Conservation (phyloP, 2,113 vertebrate species). For the Catharus bicknelli region DNA sequence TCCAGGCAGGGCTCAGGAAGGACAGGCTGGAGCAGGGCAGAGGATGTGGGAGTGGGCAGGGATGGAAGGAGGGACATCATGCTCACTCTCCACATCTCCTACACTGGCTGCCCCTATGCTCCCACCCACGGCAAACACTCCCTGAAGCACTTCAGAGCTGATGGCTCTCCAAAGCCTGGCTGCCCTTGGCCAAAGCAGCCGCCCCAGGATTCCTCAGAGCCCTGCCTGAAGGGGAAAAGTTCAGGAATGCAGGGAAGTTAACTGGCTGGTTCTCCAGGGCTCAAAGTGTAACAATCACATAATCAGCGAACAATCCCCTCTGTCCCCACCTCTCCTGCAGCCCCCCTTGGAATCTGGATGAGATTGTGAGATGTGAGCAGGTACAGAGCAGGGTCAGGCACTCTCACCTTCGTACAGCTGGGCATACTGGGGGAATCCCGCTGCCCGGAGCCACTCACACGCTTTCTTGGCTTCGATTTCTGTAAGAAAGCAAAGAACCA, state of each 20-base stretch:
- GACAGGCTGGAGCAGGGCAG: background rate
- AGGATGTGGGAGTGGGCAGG: background rate
- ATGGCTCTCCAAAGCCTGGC: background rate
- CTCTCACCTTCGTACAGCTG: constrained; percentile 88
- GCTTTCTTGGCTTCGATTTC: constrained; percentile 85
- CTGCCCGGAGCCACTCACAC: constrained; percentile 85
- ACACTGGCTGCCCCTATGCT: rapidly evolving
- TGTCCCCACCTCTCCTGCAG: background rate
- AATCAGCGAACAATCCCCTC: background rate
- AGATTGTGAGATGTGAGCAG: background rate
- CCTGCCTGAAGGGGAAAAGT: constrained; percentile 6
- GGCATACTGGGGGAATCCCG: constrained; percentile 88
- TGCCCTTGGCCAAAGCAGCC: background rate
- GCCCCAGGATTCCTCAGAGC: background rate
- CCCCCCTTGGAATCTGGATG: background rate
- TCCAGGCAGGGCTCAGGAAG: background rate
- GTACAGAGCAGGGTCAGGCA: background rate
- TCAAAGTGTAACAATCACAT: background rate
- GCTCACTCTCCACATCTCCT: rapidly evolving
- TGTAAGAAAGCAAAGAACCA: constrained; percentile 60
- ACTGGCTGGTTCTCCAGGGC: background rate
- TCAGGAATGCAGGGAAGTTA: constrained; percentile 7
- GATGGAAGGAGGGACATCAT: background rate
- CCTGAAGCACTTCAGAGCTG: background rate
- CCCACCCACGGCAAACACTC: background rate